Evolutionary conservation across 2,113 vertebrate species (phyloP).

Genomic region (Varanus salvator): DNA sequence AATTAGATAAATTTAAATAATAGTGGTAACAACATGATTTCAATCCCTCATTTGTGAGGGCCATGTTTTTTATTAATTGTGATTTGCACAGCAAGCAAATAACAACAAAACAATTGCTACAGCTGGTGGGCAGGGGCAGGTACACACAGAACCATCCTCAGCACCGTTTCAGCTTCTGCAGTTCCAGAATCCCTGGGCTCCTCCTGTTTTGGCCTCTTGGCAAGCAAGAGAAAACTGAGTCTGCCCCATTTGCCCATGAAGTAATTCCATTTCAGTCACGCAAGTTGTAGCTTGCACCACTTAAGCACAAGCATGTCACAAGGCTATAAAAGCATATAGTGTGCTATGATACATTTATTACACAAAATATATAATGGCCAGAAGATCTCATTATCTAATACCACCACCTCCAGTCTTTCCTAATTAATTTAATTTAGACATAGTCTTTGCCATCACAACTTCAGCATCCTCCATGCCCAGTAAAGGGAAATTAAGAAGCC

Average conservation of each 20-base stretch:
- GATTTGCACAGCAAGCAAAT: not conserved
- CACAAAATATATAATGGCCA: not conserved
- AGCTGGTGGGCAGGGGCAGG: not conserved
- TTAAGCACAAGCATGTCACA: not conserved
- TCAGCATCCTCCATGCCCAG: not conserved
- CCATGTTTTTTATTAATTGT: not conserved
- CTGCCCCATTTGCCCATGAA: not conserved
- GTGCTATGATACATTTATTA: not conserved
- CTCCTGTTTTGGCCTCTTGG: not conserved
- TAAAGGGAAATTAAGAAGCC: slow-evolving; percentile 5
- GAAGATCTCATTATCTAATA: slow-evolving; percentile 4
- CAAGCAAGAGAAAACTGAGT: not conserved
- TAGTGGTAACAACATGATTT: not conserved
- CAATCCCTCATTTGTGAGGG: not conserved
- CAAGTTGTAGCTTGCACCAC: not conserved
- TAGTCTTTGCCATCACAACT: not conserved
- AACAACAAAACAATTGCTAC: not conserved
- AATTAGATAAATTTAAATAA: too few species aligned
- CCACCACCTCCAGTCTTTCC: not conserved
- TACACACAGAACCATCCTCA: not conserved
- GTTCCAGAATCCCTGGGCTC: not conserved
- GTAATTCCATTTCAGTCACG: not conserved
- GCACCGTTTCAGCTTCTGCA: not conserved
- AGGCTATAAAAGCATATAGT: not conserved
- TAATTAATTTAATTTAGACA: slow-evolving; percentile 15